Evolutionary conservation across 2,797 vertebrate genomes (phyloP).

Genomic region (Rhinoraja longicauda): DNA sequence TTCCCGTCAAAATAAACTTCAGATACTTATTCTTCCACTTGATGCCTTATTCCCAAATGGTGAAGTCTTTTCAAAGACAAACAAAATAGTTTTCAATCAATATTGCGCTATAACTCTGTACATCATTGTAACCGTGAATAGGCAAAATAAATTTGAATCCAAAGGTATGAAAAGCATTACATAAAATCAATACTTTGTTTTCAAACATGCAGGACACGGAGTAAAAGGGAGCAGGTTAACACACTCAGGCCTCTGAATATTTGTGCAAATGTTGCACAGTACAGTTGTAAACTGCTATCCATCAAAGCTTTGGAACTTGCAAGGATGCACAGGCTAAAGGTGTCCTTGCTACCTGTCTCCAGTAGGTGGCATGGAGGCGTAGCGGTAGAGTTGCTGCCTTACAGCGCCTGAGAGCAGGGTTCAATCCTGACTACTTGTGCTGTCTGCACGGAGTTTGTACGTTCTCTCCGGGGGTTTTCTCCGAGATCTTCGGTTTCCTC

Average conservation of each 20-base stretch:
- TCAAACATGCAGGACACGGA: not conserved
- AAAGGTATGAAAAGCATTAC: not conserved
- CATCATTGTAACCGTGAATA: not conserved
- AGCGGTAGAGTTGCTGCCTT: no score
- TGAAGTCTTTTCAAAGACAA: not conserved
- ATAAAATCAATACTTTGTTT: not conserved
- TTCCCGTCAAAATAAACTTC: no score
- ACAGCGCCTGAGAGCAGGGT: no score
- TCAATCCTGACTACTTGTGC: no score
- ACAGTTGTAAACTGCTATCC: not conserved
- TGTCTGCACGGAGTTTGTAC: no score
- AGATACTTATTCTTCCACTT: no score
- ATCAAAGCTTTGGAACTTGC: not conserved
- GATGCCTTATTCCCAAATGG: not conserved
- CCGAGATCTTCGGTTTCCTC: no score
- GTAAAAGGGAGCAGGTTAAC: not conserved
- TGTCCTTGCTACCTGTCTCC: not conserved
- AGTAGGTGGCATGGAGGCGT: no score
- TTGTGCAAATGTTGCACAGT: not conserved
- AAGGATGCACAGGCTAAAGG: not conserved
- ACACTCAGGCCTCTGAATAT: not conserved
- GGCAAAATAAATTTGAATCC: not conserved
- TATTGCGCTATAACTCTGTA: not conserved
- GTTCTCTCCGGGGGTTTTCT: no score
- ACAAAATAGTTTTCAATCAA: not conserved